Conservation (phyloP, 2,797 vertebrate genomes). For the Squalus acanthias region DNA sequence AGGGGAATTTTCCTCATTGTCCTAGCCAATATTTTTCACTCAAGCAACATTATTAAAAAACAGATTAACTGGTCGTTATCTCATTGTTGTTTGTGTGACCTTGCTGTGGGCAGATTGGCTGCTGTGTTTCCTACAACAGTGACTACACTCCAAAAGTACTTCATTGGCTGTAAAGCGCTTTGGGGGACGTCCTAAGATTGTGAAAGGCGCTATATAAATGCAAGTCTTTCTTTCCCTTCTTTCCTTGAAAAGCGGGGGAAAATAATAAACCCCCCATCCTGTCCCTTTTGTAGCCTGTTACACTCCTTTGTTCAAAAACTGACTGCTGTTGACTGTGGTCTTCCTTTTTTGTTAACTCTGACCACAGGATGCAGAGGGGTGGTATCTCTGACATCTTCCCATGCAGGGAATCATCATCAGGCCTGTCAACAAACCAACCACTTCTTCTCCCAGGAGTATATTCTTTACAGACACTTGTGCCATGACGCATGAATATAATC, state of each 20-base stretch:
- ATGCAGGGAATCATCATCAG: not conserved
- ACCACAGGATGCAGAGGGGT: not conserved
- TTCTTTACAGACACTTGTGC: not conserved
- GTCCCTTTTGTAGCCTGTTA: not conserved
- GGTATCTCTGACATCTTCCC: not conserved
- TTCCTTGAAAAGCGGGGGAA: not conserved
- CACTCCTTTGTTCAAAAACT: not conserved
- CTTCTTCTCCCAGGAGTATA: not conserved
- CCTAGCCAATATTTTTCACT: not conserved
- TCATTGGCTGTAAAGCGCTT: not conserved
- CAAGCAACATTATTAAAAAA: not conserved
- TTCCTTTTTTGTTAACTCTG: not conserved
- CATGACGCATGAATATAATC: not conserved
- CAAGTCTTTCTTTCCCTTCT: not conserved
- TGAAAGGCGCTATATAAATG: not conserved
- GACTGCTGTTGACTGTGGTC: not conserved
- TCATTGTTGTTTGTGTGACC: not conserved
- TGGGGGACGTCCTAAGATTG: not conserved
- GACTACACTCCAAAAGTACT: not conserved
- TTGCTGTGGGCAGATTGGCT: not conserved
- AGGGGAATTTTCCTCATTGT: not conserved
- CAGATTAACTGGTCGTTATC: not conserved
- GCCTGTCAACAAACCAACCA: not conserved
- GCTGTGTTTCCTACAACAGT: not conserved
- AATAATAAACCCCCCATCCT: not conserved